Percentiles rank a stretch among this genome's conserved stretches.
phyloP scores from a whole-genome alignment of 1,140 invertebrate genomes.

The Zaprionus kolodkinae region DNA sequence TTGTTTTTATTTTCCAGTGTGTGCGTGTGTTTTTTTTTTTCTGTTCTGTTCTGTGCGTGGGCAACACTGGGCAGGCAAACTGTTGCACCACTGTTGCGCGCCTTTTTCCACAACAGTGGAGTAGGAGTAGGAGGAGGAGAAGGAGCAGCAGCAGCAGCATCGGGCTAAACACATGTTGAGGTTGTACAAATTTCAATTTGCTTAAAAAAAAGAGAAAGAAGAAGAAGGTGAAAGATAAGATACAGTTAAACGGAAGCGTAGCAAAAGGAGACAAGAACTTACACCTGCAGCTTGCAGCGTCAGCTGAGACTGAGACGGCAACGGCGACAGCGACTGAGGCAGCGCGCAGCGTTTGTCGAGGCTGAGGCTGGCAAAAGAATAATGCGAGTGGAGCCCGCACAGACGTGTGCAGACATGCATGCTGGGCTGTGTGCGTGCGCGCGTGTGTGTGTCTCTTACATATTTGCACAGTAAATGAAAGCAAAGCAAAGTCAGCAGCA shows the following conservation, averaged over 20 bases:
- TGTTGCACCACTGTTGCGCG: conserved; percentile 30
- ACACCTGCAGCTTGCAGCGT: conserved; percentile 2
- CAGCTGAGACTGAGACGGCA: not conserved
- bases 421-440: conserved; percentile 11
- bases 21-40: not conserved
- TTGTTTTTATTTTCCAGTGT: conserved; percentile 10
- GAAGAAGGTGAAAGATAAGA: conserved; percentile 25
- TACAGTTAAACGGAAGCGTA: conserved; percentile 38
- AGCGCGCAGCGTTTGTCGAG: not conserved
- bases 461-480: conserved; percentile 39
- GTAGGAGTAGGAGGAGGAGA: not conserved
- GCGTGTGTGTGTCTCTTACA: conserved; percentile 20
- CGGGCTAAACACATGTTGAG: conserved; percentile 35
- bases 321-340: not conserved
- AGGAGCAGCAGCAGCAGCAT: not conserved
- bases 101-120: too few species aligned
- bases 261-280: not conserved
- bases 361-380: not conserved
- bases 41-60: conserved; percentile 17
- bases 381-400: not conserved
- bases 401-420: conserved; percentile 12
- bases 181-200: conserved; percentile 42
- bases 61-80: conserved; percentile 22
- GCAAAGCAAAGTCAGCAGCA: conserved; percentile 21
- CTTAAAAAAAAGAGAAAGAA: not conserved